Percentiles rank a stretch among this genome's conserved stretches.
Conservation (phyloP, 2,113 vertebrate species). For the Psittacus erithacus region DNA sequence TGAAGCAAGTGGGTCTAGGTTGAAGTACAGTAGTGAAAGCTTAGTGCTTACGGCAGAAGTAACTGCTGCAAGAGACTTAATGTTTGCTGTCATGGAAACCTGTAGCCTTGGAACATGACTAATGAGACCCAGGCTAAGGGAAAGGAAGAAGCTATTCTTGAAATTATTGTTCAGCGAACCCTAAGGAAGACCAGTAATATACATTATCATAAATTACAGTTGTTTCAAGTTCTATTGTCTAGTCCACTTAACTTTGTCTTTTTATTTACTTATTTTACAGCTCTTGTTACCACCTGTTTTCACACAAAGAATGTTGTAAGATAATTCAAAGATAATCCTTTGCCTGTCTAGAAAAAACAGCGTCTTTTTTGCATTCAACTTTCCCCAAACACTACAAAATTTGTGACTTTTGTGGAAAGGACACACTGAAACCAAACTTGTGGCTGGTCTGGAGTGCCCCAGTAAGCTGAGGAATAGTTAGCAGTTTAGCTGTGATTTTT, state of each 20-base stretch:
- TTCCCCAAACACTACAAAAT: neutral
- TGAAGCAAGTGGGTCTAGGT: neutral
- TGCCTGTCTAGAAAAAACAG: neutral
- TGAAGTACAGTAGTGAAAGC: neutral
- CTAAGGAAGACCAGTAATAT: neutral
- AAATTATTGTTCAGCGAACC: neutral
- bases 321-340: neutral
- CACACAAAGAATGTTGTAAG: neutral
- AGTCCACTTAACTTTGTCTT: neutral
- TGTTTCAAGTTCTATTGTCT: neutral
- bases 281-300: neutral
- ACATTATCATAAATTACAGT: neutral
- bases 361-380: neutral
- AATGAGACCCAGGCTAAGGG: conserved; percentile 32
- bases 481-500: neutral
- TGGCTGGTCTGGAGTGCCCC: neutral
- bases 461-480: neutral
- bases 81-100: conserved; percentile 72
- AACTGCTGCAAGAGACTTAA: conserved; percentile 34
- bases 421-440: neutral
- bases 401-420: neutral
- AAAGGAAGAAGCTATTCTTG: conserved; percentile 7
- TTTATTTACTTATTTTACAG: neutral
- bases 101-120: conserved; percentile 62
- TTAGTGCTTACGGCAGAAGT: neutral